These are phyloP conservation scores for Cinclus cinclus DNA, from an alignment of 2,113 vertebrate species.

Conservation along the genomic window DNA sequence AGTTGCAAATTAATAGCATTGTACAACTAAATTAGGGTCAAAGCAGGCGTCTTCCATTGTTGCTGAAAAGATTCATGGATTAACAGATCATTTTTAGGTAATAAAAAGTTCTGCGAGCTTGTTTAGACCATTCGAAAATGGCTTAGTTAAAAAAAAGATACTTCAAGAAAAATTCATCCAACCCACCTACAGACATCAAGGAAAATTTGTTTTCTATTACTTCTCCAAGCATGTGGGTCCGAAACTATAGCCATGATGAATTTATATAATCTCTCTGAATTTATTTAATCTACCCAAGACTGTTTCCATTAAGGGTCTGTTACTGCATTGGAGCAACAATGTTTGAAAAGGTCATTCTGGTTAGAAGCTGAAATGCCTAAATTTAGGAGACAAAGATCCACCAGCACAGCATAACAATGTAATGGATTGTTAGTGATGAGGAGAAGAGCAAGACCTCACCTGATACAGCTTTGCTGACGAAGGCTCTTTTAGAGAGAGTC, in stretches of 20 bases:
- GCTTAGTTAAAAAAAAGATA: not conserved
- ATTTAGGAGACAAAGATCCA: not conserved
- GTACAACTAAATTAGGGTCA: constrained; percentile 22
- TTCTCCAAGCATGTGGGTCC: not conserved
- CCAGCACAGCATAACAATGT: rapidly evolving
- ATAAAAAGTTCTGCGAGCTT: not conserved
- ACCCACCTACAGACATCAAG: not conserved
- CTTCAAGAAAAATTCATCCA: not conserved
- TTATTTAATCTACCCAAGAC: not conserved
- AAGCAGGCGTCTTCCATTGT: not conserved
- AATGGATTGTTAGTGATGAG: not conserved
- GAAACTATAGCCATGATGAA: not conserved
- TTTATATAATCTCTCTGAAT: not conserved
- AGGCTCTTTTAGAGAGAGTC: not conserved
- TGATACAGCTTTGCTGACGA: not conserved
- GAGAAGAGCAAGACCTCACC: not conserved
- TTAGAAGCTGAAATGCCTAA: not conserved
- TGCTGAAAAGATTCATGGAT: not conserved
- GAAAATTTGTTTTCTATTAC: not conserved
- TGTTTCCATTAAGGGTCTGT: not conserved
- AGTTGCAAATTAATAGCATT: constrained; percentile 19
- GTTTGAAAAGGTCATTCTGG: not conserved
- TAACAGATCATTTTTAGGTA: not conserved
- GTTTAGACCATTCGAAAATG: not conserved
- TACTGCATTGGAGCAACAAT: not conserved